Conservation (phyloP, 2,113 vertebrate species). For the Lates calcarifer region DNA sequence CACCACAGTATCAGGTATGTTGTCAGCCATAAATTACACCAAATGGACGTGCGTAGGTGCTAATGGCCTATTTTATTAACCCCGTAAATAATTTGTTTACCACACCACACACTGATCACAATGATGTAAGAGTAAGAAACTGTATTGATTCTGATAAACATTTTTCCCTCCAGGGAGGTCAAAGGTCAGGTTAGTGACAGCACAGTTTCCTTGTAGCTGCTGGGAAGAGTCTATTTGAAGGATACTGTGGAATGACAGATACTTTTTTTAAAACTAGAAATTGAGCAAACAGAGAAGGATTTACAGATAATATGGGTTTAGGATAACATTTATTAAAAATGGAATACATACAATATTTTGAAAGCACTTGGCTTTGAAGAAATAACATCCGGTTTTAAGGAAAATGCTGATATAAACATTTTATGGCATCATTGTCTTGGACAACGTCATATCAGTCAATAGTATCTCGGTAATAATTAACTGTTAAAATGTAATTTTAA, state of each 20-base stretch:
- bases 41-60: not conserved
- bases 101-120: not conserved
- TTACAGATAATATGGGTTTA: not conserved
- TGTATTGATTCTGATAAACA: not conserved
- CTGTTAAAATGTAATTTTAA: not conserved
- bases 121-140: not conserved
- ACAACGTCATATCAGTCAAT: too few relatives aligned
- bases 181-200: slow-evolving; percentile 26
- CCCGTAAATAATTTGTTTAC: slow-evolving; percentile 1
- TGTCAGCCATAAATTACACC: slow-evolving; percentile 34
- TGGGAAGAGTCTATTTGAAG: not conserved
- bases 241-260: not conserved
- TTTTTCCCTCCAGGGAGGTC: not conserved
- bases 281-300: not conserved
- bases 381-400: not conserved
- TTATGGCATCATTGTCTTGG: not conserved
- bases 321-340: not conserved
- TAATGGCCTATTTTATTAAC: slow-evolving; percentile 9
- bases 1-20: slow-evolving; percentile 37
- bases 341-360: not conserved
- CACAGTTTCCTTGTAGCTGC: not conserved
- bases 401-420: not conserved
- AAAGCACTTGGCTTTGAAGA: too few relatives aligned
- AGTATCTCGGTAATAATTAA: not conserved
- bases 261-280: not conserved